Percentiles rank a stretch among this genome's conserved stretches.
Conservation (phyloP, 2,888 invertebrate species). For the Perithous albicinctus region DNA sequence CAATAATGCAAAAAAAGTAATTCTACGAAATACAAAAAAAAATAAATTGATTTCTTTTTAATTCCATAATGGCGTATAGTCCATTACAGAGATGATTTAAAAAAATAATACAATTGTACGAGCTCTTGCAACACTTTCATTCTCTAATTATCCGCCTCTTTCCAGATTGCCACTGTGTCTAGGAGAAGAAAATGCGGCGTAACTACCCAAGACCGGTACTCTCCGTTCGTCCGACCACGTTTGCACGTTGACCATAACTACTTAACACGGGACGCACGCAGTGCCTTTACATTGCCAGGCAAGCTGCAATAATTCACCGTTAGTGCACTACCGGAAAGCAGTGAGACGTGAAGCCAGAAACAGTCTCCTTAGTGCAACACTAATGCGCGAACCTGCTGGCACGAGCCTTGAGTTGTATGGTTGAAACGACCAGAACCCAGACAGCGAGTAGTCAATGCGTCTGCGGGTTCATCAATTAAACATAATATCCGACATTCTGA, state of each 20-base stretch:
- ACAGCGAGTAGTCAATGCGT: slow-evolving; percentile 47
- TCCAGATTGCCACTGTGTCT: neutral
- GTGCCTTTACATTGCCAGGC: neutral
- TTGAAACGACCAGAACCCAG: slow-evolving; percentile 32
- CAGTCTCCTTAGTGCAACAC: neutral
- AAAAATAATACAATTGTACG: neutral
- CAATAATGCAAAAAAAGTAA: too few species aligned
- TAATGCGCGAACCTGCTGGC: neutral
- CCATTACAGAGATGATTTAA: too few species aligned
- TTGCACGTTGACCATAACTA: slow-evolving; percentile 46
- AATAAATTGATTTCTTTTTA: neutral
- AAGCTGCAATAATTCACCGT: slow-evolving; percentile 6
- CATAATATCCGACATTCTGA: slow-evolving; percentile 50
- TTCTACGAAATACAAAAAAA: neutral
- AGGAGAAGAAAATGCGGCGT: slow-evolving; percentile 21
- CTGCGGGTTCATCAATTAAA: slow-evolving; percentile 53
- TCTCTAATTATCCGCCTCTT: neutral
- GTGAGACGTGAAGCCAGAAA: slow-evolving; percentile 13
- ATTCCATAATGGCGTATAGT: too few species aligned
- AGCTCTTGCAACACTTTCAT: neutral
- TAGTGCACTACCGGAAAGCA: neutral
- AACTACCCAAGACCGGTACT: slow-evolving; percentile 5
- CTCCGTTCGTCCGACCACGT: slow-evolving; percentile 24
- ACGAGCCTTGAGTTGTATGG: neutral
- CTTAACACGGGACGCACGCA: slow-evolving; percentile 12